Evolutionary conservation across 2,797 vertebrate species (phyloP), one percentile per base, ranked within the genome.

Genomic region (Crax fasciolata): DNA sequence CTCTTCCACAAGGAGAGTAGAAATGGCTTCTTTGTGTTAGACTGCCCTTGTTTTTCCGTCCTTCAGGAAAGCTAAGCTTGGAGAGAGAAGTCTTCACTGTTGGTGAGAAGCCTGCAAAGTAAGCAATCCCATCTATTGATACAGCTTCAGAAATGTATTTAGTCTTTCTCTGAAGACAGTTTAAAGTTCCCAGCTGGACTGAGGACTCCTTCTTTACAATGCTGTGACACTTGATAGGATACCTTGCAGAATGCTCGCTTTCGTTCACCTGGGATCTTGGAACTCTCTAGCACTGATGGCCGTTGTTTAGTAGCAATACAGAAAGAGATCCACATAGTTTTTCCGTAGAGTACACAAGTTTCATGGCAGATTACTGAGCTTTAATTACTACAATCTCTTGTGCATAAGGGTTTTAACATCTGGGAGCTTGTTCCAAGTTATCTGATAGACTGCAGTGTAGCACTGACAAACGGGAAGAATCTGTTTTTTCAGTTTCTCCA

Each of bases 401-500:
- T 17, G 16, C 3, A 16, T 30, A 41, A 44, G 18, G 38, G 30
- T 67, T 67, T 81, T 91, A 75, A n/a, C 68, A 57, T 15, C 55
- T 44, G 38, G 46, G 72, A 73, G 41, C 10, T 65, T 84, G 16
- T 58, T 57, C 32, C 46, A 52, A 38, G 15, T 84, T 27, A 75
- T 61, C 57, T 74, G 17, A 38, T 30, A 78, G 38, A 62, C 16
- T 18, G 17, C 15, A 13, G 39, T 84, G 13, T 6, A 76, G 27
- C n/a, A n/a, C 24, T 32, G 44, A 55, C 55, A 35, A 57, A 67
- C 59, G 25, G 24, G 52, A 85, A 67, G 1, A 21, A 46, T 15
- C 5, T n/a, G 28, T 23, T 80, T 84, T 80, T 61, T 85, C 32
- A 71, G 12, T 61, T 92, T 72, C n/a, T 78, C 20, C 52, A 54